These are phyloP conservation scores for Helostoma temminkii DNA, from an alignment of 2,797 vertebrate species.

Conservation along the genomic window DNA sequence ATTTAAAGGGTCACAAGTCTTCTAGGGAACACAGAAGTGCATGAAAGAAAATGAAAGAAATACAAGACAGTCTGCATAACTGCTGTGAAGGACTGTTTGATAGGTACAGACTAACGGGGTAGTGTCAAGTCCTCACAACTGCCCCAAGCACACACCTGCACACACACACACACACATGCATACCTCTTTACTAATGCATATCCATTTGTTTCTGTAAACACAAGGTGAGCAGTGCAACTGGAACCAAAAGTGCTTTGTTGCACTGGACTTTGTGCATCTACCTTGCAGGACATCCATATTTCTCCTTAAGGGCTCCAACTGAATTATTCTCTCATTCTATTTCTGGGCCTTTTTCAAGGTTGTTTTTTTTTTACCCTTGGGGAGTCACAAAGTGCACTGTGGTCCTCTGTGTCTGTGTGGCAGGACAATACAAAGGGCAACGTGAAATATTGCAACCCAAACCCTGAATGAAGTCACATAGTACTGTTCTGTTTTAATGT, in stretches of 20 bases:
- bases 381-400: constrained; percentile 55
- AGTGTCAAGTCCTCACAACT: constrained; percentile 7
- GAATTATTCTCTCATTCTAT: constrained; percentile 57
- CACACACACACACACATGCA: not conserved
- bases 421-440: constrained; percentile 36
- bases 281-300: constrained; percentile 63
- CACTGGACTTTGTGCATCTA: constrained; percentile 51
- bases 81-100: not conserved
- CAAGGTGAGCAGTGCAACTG: constrained; percentile 71
- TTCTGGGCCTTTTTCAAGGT: constrained; percentile 44
- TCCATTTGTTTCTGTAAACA: constrained; percentile 74
- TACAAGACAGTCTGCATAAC: not conserved
- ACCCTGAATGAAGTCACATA: constrained; percentile 1
- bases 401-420: constrained; percentile 34
- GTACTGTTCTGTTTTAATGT: not conserved
- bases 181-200: constrained; percentile 65
- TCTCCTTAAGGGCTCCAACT: constrained; percentile 46
- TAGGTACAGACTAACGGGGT: not conserved
- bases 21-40: constrained; percentile 22
- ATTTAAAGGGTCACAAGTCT: constrained; percentile 16
- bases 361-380: constrained; percentile 25
- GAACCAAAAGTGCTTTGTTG: constrained; percentile 72
- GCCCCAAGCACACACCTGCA: not conserved
- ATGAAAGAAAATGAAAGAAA: not conserved
- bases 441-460: constrained; percentile 1